phyloP scores from a whole-genome alignment of 2,888 invertebrate genomes.

The Palloptera scutellata region DNA sequence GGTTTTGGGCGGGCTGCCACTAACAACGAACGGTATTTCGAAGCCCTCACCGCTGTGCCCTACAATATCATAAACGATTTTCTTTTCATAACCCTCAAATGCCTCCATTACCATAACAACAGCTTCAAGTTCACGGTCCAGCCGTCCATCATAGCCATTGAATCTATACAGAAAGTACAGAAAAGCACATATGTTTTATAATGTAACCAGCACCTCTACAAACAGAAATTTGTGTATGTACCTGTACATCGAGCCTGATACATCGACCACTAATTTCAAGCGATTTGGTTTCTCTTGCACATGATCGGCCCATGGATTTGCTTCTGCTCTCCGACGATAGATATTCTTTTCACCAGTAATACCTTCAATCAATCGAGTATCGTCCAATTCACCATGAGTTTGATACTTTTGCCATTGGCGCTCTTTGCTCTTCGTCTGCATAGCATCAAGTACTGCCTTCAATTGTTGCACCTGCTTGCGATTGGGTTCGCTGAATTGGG shows the following conservation, averaged over 20 bases:
- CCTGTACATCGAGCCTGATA: slow-evolving; percentile 97
- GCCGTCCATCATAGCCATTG: slow-evolving; percentile 92
- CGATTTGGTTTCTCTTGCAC: slow-evolving; percentile 89
- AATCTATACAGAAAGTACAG: slow-evolving; percentile 68
- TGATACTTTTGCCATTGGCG: slow-evolving; percentile 94
- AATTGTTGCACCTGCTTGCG: slow-evolving; percentile 79
- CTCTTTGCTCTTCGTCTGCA: slow-evolving; percentile 94
- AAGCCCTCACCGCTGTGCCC: slow-evolving; percentile 94
- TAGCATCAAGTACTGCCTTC: slow-evolving; percentile 81
- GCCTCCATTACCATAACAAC: slow-evolving; percentile 91
- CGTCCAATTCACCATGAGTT: slow-evolving; percentile 94
- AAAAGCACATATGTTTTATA: not conserved
- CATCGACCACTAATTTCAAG: slow-evolving; percentile 86
- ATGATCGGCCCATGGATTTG: slow-evolving; percentile 87
- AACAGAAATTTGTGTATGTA: slow-evolving; percentile 48
- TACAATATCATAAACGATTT: slow-evolving; percentile 89
- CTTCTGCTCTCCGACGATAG: slow-evolving; percentile 83
- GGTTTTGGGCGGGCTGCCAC: slow-evolving; percentile 79
- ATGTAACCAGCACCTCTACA: not conserved
- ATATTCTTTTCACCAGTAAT: slow-evolving; percentile 92
- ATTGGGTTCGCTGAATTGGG: slow-evolving; percentile 80
- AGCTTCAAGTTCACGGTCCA: slow-evolving; percentile 90
- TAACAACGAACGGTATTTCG: slow-evolving; percentile 74
- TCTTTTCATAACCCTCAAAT: slow-evolving; percentile 85
- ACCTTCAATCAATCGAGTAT: slow-evolving; percentile 93